Percentiles rank a stretch among this genome's conserved stretches.
Conservation (phyloP, 2,113 vertebrate genomes). For the Pimephales promelas region DNA sequence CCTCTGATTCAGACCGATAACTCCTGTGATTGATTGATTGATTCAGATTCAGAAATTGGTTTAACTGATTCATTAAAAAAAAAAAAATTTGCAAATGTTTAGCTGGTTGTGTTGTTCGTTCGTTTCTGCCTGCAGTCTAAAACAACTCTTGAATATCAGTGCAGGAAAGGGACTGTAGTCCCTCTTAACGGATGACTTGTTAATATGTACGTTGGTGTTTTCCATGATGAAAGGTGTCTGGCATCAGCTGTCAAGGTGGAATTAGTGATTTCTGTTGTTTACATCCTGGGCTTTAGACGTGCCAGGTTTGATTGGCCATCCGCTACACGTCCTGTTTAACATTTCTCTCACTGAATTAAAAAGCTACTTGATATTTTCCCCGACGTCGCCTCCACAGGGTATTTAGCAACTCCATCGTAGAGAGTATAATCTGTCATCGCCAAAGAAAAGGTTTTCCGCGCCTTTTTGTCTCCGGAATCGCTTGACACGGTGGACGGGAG, state of each 20-base stretch:
- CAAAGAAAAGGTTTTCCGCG: slow-evolving; percentile 48
- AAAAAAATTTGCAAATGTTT: background rate
- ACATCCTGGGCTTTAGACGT: slow-evolving; percentile 41
- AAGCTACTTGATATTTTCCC: slow-evolving; percentile 64
- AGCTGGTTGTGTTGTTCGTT: background rate
- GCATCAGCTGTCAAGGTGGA: slow-evolving; percentile 30
- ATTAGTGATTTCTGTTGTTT: slow-evolving; percentile 46
- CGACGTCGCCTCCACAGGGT: slow-evolving; percentile 49
- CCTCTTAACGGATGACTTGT: background rate
- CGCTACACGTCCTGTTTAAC: slow-evolving; percentile 62
- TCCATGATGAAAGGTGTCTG: slow-evolving; percentile 19
- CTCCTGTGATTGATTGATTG: background rate
- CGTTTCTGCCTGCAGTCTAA: background rate
- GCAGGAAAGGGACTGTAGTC: background rate
- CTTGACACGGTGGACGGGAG: background rate
- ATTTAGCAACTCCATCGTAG: slow-evolving; percentile 49
- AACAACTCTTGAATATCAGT: background rate
- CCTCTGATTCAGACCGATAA: background rate
- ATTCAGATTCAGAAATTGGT: background rate
- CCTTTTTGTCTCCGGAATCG: slow-evolving; percentile 43
- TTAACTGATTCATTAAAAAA: background rate
- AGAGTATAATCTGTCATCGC: slow-evolving; percentile 51
- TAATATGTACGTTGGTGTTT: slow-evolving; percentile 32
- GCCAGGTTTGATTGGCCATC: slow-evolving; percentile 58
- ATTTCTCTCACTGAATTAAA: slow-evolving; percentile 69